Evolutionary conservation across 1,140 invertebrate species (phyloP).

Genomic region (fruit fly (Drosophila melanogaster)): DNA sequence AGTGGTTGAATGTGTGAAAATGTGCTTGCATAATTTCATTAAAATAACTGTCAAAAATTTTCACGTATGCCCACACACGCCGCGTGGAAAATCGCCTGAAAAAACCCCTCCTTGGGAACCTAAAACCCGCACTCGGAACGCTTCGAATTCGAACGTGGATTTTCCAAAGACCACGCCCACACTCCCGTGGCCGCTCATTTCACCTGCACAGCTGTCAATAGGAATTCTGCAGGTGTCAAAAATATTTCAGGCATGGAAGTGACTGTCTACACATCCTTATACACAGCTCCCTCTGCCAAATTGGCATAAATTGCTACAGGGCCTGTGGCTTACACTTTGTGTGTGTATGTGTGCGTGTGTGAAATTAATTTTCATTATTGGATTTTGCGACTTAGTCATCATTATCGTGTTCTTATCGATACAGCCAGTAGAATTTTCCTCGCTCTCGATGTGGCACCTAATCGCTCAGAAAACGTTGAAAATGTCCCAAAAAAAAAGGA

Average conservation of each 20-base stretch:
- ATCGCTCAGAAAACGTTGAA: conserved; percentile 62
- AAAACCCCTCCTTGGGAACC: conserved; percentile 6
- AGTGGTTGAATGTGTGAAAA: conserved; percentile 68
- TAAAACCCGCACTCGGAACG: conserved; percentile 15
- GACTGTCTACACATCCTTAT: conserved; percentile 23
- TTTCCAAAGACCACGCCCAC: conserved; percentile 28
- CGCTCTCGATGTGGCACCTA: conserved; percentile 54
- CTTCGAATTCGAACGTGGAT: conserved; percentile 69
- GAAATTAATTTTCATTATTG: conserved; percentile 83
- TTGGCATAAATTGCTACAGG: conserved; percentile 65
- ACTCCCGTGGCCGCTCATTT: background rate
- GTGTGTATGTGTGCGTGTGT: conserved; percentile 13
- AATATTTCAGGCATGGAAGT: conserved; percentile 74
- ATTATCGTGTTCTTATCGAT: conserved; percentile 76
- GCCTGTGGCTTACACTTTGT: conserved; percentile 34
- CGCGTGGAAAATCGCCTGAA: conserved; percentile 14
- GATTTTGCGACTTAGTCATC: conserved; percentile 77
- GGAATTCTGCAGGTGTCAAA: conserved; percentile 81
- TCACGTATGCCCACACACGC: conserved; percentile 61
- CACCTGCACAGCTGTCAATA: conserved; percentile 67
- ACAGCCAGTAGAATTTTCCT: conserved; percentile 16
- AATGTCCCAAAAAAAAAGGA: conserved; percentile 49
- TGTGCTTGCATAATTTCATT: conserved; percentile 80
- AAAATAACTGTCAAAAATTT: conserved; percentile 82
- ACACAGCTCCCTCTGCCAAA: conserved; percentile 12